These are phyloP conservation scores for Chiridota heheva DNA, from an alignment of 35 echinoderm and acorn worm species.

Conservation along the genomic window DNA sequence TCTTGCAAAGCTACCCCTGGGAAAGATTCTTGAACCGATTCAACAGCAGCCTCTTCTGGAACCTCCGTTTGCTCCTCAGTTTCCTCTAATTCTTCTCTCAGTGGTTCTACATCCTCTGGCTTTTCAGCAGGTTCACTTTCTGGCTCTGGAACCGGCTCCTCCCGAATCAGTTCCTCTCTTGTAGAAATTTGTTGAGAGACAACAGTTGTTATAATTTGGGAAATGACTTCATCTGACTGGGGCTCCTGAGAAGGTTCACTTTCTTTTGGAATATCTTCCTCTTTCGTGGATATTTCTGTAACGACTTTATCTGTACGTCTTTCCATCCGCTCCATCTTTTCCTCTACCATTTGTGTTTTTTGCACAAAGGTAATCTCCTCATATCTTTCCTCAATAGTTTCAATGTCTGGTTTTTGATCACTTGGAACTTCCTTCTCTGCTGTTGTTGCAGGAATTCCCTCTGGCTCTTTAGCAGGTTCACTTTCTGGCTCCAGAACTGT, in stretches of 20 bases:
- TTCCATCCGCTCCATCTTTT: not conserved
- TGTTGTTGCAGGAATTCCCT: not conserved
- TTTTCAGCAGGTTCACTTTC: not conserved
- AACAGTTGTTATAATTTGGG: too few species aligned
- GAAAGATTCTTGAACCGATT: not conserved
- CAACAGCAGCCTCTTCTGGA: not conserved
- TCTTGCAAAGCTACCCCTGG: too few species aligned
- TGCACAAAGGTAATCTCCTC: too few species aligned
- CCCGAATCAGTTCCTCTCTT: not conserved
- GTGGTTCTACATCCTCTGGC: not conserved
- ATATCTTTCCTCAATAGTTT: not conserved
- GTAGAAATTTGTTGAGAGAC: not conserved
- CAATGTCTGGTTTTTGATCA: constrained; percentile 1
- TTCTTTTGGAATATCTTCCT: constrained; percentile 2
- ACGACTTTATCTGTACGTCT: not conserved
- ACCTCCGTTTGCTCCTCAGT: not conserved
- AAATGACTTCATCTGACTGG: too few species aligned
- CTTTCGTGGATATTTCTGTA: constrained; percentile 17
- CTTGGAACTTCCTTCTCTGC: not conserved
- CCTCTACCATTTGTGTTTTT: constrained; percentile 3
- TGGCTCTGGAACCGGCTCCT: not conserved
- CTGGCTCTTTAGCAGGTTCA: not conserved
- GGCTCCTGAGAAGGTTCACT: too few species aligned
- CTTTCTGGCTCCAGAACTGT: constrained; percentile 12
- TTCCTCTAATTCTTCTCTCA: not conserved